Evolutionary conservation across 2,888 invertebrate genomes (phyloP).

Genomic region (Cecidostiba fungosa): DNA sequence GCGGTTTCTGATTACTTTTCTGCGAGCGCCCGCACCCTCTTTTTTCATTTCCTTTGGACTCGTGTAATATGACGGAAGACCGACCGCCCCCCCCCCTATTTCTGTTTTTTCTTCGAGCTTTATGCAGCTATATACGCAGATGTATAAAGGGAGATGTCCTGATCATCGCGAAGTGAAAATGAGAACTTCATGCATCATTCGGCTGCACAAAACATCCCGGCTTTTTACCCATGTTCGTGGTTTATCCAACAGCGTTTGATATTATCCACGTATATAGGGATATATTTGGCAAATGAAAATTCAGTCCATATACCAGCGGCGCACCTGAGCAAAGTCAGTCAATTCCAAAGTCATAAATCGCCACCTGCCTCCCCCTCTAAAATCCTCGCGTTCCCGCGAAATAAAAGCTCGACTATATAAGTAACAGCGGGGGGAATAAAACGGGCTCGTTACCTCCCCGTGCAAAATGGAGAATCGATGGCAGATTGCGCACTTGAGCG

Average conservation of each 20-base stretch:
- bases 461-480: constrained; percentile 37
- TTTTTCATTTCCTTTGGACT: constrained; percentile 1
- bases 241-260: not conserved
- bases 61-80: not conserved
- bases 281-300: not conserved
- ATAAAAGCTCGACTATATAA: not conserved
- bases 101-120: not conserved
- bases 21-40: not conserved
- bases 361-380: not conserved
- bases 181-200: not conserved
- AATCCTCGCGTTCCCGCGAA: not conserved
- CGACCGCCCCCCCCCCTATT: not conserved
- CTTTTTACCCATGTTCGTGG: too few relatives aligned
- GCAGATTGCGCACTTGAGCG: constrained; percentile 16
- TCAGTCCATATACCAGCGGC: not conserved
- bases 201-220: not conserved
- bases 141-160: not conserved
- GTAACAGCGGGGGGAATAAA: not conserved
- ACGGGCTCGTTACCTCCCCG: not conserved
- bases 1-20: not conserved
- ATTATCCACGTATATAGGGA: not conserved
- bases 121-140: not conserved
- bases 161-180: not conserved
- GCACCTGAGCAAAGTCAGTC: not conserved
- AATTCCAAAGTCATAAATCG: not conserved